Evolutionary conservation across 92 coral and sea anemone genomes (phyloP), one percentile per base, ranked within the genome.

Genomic region (Hydrozoanthus gracilis): DNA sequence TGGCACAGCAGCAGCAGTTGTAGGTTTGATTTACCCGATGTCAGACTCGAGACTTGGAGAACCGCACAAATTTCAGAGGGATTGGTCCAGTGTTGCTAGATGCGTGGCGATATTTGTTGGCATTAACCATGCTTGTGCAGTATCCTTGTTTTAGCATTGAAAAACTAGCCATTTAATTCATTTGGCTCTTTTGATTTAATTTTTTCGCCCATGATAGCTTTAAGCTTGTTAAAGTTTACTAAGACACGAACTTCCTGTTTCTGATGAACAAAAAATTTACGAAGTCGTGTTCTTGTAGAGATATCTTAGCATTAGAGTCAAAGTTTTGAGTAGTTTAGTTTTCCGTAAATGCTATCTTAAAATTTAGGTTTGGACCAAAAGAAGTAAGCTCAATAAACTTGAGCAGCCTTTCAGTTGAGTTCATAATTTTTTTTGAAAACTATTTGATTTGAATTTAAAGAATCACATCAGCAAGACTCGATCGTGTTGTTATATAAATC

Each of bases 31-130:
- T 17, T 97, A 96, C 79, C 99, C 99, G 27, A 94, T 98, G 76
- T 83, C 92, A 7, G 99, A 97, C 74, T 90, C 96, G 16, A 91
- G 98, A 87, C 94, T 97, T 82, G 99, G 99, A 82, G 91, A 90
- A 95, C 94, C 99, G 66, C 95, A 95, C 86, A 92, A 92, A 73
- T 87, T 92, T 70, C 90, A 94, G 86, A 85, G 98, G 86, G 99
- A 97, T 75, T 97, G 99, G 99, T 95, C 99, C 9, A 97, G 99
- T 69, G 99, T 97, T 61, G 94, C 94, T 3, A 91, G 98, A 77
- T 97, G 99, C 78, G 95, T 94, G 75, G 93, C 92, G 73, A 89
- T 97, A 44, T 97, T 97, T 87, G 92, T 95, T 56, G 99, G 99
- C 48, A 95, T 97, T n/a, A 93, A 93, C 61, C 99, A 97, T 55